Conservation (phyloP, 2,797 vertebrate genomes). For the Salmo trutta region DNA sequence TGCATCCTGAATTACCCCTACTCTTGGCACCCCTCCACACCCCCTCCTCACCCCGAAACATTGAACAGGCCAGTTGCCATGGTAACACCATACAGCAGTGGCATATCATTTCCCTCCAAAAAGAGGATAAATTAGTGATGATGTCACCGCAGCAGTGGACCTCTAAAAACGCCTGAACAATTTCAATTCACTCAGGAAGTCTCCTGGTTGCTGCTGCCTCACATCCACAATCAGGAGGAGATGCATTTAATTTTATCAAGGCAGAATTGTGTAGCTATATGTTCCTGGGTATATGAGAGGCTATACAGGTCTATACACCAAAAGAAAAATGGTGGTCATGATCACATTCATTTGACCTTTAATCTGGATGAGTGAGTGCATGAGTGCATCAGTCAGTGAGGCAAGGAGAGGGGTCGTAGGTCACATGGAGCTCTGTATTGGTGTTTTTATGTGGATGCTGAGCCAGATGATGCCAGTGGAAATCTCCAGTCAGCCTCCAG, state of each 20-base stretch:
- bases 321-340: not conserved
- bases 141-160: slow-evolving; percentile 54
- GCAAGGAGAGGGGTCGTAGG: not conserved
- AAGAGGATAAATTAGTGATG: slow-evolving; percentile 68
- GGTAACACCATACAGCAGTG: slow-evolving; percentile 59
- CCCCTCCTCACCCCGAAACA: slow-evolving; percentile 43
- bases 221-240: not conserved
- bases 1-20: slow-evolving; percentile 46
- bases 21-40: slow-evolving; percentile 40
- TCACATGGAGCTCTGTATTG: not conserved
- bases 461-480: not conserved
- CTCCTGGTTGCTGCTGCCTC: not conserved
- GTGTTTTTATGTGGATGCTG: not conserved
- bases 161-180: slow-evolving; percentile 37
- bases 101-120: slow-evolving; percentile 55
- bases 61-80: slow-evolving; percentile 66
- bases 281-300: not conserved
- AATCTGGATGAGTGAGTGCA: not conserved
- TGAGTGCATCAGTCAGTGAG: not conserved
- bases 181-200: not conserved
- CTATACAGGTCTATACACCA: not conserved
- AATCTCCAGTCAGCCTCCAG: no score
- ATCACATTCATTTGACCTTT: not conserved
- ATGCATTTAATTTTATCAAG: not conserved
- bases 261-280: not conserved